These are phyloP conservation scores for Amphipoea lucens DNA, from an alignment of 2,888 invertebrate genomes.

Conservation along the genomic window DNA sequence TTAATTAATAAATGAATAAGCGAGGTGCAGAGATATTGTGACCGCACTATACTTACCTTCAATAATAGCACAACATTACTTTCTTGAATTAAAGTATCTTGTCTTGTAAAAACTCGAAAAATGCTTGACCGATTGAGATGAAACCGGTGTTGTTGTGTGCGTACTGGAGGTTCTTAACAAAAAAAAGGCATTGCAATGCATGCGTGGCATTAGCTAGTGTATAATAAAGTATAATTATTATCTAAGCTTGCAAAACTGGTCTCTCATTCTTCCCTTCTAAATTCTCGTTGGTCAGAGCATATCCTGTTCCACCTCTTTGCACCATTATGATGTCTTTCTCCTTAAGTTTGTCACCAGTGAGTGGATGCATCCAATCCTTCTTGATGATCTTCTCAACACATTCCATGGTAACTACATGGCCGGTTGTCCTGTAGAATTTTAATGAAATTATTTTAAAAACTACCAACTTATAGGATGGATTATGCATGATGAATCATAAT, in stretches of 20 bases:
- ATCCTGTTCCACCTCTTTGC: conserved; percentile 99
- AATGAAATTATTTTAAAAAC: neutral
- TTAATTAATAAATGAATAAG: too few species aligned
- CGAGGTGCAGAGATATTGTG: too few species aligned
- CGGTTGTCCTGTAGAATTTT: conserved; percentile 91
- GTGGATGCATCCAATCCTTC: conserved; percentile 98
- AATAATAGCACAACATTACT: neutral
- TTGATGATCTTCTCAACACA: conserved; percentile 98
- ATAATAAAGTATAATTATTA: neutral
- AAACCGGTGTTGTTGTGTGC: too few species aligned
- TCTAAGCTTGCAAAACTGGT: conserved; percentile 95
- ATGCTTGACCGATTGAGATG: too few species aligned
- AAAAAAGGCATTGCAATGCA: too few species aligned
- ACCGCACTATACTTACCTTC: neutral
- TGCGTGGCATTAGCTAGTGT: too few species aligned
- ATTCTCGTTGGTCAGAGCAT: conserved; percentile 95
- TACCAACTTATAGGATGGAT: neutral
- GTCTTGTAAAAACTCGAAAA: too few species aligned
- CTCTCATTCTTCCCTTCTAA: conserved; percentile 95
- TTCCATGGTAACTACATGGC: conserved; percentile 98
- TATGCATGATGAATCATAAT: neutral
- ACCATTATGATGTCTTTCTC: conserved; percentile 98
- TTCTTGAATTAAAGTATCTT: neutral
- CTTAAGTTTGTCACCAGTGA: conserved; percentile 95
- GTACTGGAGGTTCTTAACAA: too few species aligned